Conservation (phyloP, 2,888 invertebrate genomes). For the Caenorhabditis wallacei region DNA sequence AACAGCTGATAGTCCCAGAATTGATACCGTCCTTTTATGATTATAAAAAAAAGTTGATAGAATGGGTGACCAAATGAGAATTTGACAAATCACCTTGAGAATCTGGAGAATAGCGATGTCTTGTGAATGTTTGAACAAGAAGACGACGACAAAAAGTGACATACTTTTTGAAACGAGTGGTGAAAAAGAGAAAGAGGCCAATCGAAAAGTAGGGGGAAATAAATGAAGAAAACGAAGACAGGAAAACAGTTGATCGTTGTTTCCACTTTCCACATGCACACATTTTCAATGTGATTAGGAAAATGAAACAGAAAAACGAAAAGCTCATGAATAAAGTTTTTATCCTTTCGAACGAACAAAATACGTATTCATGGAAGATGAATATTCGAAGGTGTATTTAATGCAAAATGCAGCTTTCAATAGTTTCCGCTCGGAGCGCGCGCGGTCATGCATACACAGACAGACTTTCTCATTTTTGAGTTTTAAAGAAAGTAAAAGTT, state of each 20-base stretch:
- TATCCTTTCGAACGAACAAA: no score
- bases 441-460: no score
- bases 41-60: conserved; percentile 20
- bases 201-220: conserved; percentile 8
- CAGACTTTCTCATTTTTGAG: no score
- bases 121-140: conserved; percentile 59
- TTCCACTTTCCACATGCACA: background rate
- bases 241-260: background rate
- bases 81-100: conserved; percentile 53
- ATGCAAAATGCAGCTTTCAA: no score
- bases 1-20: conserved; percentile 21
- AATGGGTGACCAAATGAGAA: conserved; percentile 13
- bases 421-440: no score
- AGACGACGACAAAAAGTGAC: conserved; percentile 53
- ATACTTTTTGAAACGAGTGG: conserved; percentile 59
- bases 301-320: no score
- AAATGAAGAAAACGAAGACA: conserved; percentile 23
- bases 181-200: conserved; percentile 34
- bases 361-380: no score
- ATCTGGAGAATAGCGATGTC: background rate
- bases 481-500: background rate
- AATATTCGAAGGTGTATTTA: no score
- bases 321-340: no score
- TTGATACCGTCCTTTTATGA: background rate
- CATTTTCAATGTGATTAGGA: no score